phyloP scores from a whole-genome alignment of 2,888 invertebrate genomes.

The Mythimna loreyi region DNA sequence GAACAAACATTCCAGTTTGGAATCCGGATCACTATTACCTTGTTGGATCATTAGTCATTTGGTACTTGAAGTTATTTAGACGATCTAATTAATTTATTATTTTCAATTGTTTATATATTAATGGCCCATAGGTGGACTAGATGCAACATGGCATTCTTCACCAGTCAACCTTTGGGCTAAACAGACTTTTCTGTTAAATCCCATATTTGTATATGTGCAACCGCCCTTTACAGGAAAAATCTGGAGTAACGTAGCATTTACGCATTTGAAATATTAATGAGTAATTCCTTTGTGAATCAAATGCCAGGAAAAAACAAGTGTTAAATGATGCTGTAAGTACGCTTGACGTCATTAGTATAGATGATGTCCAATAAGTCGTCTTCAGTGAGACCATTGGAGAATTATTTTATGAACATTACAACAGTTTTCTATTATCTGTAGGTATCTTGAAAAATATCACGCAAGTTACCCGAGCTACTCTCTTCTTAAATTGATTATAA shows the following conservation, averaged over 20 bases:
- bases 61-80: neutral
- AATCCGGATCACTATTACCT: neutral
- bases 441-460: neutral
- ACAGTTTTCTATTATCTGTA: slow-evolving; percentile 8
- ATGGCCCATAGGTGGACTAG: too few relatives aligned
- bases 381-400: slow-evolving; percentile 5
- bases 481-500: too few relatives aligned
- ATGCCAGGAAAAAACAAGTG: slow-evolving; percentile 58
- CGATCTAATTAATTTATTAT: neutral
- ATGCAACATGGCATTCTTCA: too few relatives aligned
- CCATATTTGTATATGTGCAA: neutral
- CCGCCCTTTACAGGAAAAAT: slow-evolving; percentile 13
- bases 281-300: slow-evolving; percentile 56
- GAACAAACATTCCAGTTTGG: neutral
- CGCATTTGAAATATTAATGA: slow-evolving; percentile 44
- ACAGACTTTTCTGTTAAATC: too few relatives aligned
- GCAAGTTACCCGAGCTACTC: neutral
- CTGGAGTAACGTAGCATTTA: slow-evolving; percentile 12
- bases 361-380: slow-evolving; percentile 24
- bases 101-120: too few relatives aligned
- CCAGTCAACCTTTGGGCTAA: too few relatives aligned
- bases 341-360: slow-evolving; percentile 53
- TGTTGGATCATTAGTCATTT: neutral
- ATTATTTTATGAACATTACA: neutral
- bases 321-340: slow-evolving; percentile 28